These are phyloP conservation scores for Meloidogyne chitwoodi DNA, from an alignment of 1,140 invertebrate species.

Conservation along the genomic window DNA sequence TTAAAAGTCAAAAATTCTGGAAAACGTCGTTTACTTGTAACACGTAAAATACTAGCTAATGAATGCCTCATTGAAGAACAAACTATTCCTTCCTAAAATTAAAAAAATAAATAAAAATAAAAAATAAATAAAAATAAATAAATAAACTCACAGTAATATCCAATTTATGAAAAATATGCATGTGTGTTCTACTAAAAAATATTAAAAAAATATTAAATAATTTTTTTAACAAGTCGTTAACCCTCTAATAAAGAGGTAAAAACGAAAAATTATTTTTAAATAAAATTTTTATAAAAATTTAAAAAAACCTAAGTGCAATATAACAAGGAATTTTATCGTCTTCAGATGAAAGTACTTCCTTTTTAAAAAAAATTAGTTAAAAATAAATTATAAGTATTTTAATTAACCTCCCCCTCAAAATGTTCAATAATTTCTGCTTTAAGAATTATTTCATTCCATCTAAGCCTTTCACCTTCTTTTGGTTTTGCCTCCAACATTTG, in stretches of 20 bases:
- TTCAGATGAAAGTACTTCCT: slow-evolving; percentile 26
- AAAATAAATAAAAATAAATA: background rate
- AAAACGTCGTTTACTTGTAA: slow-evolving; percentile 86
- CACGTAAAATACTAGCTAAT: slow-evolving; percentile 88
- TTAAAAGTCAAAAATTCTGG: slow-evolving; percentile 93
- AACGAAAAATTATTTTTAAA: no score
- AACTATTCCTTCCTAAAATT: slow-evolving; percentile 68
- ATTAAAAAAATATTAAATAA: background rate
- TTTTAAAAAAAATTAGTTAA: slow-evolving; percentile 12
- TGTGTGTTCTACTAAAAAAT: slow-evolving; percentile 28
- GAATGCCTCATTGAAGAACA: slow-evolving; percentile 78
- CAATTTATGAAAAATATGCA: slow-evolving; percentile 42
- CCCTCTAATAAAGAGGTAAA: no score
- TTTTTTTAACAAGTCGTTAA: background rate
- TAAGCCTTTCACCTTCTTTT: slow-evolving; percentile 22
- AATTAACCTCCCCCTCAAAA: slow-evolving; percentile 40
- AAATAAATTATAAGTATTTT: no score
- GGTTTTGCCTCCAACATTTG: background rate
- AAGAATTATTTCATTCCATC: slow-evolving; percentile 43
- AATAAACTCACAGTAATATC: slow-evolving; percentile 1
- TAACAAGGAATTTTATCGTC: slow-evolving; percentile 35
- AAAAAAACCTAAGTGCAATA: slow-evolving; percentile 30
- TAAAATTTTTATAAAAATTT: no score
- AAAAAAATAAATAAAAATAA: background rate
- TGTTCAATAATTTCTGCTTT: slow-evolving; percentile 39